Evolutionary conservation across 1,140 invertebrate species (phyloP), one percentile per base, ranked within the genome.

Genomic region (Sycophaga agraensis): DNA sequence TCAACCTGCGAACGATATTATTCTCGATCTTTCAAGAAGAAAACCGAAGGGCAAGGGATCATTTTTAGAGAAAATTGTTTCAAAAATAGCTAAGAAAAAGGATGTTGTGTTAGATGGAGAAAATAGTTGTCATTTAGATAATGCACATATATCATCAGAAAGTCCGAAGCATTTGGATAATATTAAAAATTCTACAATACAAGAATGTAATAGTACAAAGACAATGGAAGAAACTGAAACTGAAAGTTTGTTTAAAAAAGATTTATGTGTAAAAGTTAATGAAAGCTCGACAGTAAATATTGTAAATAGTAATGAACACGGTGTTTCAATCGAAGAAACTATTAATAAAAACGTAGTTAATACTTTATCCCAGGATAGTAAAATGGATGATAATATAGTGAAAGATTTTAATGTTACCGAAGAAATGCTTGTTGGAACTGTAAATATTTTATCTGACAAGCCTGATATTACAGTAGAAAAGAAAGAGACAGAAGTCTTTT

Each of bases 41-140:
- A 78, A 77, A 22, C 66, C 69, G 1, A 75, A 73, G 17, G 72
- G 73, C 0, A 78, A 78, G n/a, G 74, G 75, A 4, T 77, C 76
- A 3, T 78, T 77, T 34, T 51, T 77, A 1, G 75, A 78, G 51
- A 78, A 77, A 67, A 81, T 81, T 4, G 79, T 81, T 0, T 81
- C 79, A 0, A 81, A 81, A 42, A 81, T 81, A 22, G 79, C 77
- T 0, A 59, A 59, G 28, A 71, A 81, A 24, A 81, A 81, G 46
- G 77, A 81, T 14, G 75, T 72, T n/a, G 50, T 72, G 14, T 49
- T 79, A 6, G 74, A 77, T 11, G 65, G 66, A 1, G 75, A 77
- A 11, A 68, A 71, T 35, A 69, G 66, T 12, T 70, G 68, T 76
- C 37, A 40, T 9, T 9, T 37, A 4, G 35, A 50, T 16, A 45